Evolutionary conservation across 92 coral and sea anemone species (phyloP), one percentile per base, ranked within the genome.

Genomic region (Epizoanthus fatuus): DNA sequence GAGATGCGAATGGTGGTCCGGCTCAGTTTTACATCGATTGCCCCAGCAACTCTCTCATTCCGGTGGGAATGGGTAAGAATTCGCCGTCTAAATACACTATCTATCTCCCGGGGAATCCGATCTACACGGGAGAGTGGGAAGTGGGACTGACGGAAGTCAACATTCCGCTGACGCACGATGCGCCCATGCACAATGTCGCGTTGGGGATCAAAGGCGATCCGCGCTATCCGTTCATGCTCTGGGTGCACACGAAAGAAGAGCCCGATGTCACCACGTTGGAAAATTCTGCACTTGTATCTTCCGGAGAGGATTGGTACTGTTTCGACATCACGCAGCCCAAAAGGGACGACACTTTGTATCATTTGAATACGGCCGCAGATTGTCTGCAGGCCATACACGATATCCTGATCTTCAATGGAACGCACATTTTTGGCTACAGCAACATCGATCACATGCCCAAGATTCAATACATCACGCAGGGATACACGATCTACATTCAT

Each of bases 81-180:
- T 5, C 49, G 7, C 49, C 49, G 5, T 6, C 49, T 0, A 8
- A 4, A 0, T 44, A 5, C 7, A 44, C 1, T 5, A 0, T 44
- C 0, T 6, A 3, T 0, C 7, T 44, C 5, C 0, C 6, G 1
- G 45, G 0, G 7, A 4, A 3, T 3, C 49, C 7, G 1, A 0
- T 0, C 7, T 44, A 3, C 0, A 5, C 1, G 7, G 49, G 7
- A 5, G 7, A 44, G 7, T 44, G 49, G 49, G 49, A 44, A 8
- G 49, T 44, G 49, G 49, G 49, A 3, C 0, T 44, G 49, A 8
- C 49, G 7, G 7, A 44, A 1, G 49, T 8, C 0, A 6, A 8
- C 1, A 44, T 44, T 5, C 49, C 49, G 6, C 7, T 44, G 0
- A 3, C 49, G 6, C 49, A 44, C 49, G 49, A 44, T 4, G 6